Conservation (phyloP, 2,888 invertebrate species). For the Cheilosia vulpina region DNA sequence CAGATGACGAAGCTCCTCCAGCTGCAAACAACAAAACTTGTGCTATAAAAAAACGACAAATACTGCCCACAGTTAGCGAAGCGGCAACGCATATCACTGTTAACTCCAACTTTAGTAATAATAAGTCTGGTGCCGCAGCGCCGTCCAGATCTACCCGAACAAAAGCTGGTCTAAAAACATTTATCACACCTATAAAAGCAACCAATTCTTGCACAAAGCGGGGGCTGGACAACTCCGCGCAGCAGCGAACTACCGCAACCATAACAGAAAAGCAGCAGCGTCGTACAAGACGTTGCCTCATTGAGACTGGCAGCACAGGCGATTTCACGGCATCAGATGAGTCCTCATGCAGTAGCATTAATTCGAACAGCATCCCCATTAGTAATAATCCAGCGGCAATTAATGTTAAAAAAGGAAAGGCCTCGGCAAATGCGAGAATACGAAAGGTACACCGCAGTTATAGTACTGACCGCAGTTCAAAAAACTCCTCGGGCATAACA, state of each 20-base stretch:
- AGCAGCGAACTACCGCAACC: slow-evolving; percentile 29
- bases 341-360: slow-evolving; percentile 70
- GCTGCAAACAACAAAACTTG: slow-evolving; percentile 40
- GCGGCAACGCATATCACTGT: slow-evolving; percentile 41
- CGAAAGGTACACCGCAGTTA: slow-evolving; percentile 61
- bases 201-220: slow-evolving; percentile 60
- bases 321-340: slow-evolving; percentile 70
- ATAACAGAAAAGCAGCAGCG: slow-evolving; percentile 76
- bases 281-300: slow-evolving; percentile 80
- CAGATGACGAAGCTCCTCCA: slow-evolving; percentile 36
- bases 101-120: slow-evolving; percentile 60
- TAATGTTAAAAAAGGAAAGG: slow-evolving; percentile 47
- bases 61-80: slow-evolving; percentile 27
- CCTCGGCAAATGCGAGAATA: slow-evolving; percentile 17
- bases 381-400: slow-evolving; percentile 37
- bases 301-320: slow-evolving; percentile 80
- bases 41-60: slow-evolving; percentile 44
- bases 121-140: slow-evolving; percentile 43
- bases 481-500: slow-evolving; percentile 43
- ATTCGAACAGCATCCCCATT: slow-evolving; percentile 50
- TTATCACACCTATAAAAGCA: slow-evolving; percentile 67
- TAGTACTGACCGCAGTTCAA: slow-evolving; percentile 64
- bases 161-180: slow-evolving; percentile 78
- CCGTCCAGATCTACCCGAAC: slow-evolving; percentile 77
- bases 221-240: slow-evolving; percentile 24